These are phyloP conservation scores for Euschistus heros DNA, from an alignment of 1,140 invertebrate species.

Conservation along the genomic window DNA sequence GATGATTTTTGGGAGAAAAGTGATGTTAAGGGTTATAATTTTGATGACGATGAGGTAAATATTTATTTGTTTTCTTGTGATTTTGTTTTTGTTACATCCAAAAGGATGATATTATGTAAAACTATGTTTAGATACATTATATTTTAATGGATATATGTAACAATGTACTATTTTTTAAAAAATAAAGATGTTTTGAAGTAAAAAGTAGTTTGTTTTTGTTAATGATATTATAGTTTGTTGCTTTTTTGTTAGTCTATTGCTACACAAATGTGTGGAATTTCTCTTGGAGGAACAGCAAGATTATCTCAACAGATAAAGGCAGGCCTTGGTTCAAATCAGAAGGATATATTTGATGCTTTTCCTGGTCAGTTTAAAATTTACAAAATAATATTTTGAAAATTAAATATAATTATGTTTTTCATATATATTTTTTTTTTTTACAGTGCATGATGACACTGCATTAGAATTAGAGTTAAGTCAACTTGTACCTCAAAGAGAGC, in stretches of 20 bases:
- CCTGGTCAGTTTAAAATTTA: neutral
- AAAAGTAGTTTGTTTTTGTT: neutral
- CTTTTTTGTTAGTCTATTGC: slow-evolving; percentile 10
- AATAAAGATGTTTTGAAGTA: too few relatives aligned
- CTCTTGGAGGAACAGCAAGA: slow-evolving; percentile 33
- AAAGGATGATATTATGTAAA: too few relatives aligned
- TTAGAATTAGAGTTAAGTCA: neutral
- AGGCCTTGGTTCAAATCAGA: slow-evolving; percentile 24
- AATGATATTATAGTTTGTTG: neutral
- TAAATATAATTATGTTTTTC: neutral
- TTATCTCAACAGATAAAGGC: slow-evolving; percentile 26
- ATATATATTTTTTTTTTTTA: slow-evolving; percentile 16
- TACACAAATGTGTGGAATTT: slow-evolving; percentile 33
- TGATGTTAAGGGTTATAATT: slow-evolving; percentile 17
- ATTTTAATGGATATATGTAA: too few relatives aligned
- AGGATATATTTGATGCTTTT: slow-evolving; percentile 19
- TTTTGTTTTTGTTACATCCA: neutral
- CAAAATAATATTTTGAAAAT: neutral
- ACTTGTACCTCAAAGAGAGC: neutral
- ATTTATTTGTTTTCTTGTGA: neutral
- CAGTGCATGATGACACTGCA: neutral
- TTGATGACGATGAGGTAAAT: slow-evolving; percentile 20
- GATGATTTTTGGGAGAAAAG: slow-evolving; percentile 19
- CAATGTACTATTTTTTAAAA: too few relatives aligned
- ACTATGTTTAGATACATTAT: too few relatives aligned